phyloP scores from a whole-genome alignment of 2,113 vertebrate species.

The Myrmophylax atrothorax region DNA sequence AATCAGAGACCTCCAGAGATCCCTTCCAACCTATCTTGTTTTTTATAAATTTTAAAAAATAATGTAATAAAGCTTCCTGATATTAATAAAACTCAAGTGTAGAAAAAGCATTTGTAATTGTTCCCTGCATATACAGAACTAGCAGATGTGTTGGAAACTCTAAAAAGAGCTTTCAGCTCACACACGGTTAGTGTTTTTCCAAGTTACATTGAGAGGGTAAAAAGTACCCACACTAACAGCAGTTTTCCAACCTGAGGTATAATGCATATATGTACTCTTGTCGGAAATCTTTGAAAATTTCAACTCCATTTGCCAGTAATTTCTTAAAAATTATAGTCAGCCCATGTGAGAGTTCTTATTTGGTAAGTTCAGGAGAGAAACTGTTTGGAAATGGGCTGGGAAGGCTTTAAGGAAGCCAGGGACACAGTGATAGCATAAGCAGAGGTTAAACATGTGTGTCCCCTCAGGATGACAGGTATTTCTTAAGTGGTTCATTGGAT shows the following conservation, averaged over 20 bases:
- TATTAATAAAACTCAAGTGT: not conserved
- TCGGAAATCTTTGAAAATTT: not conserved
- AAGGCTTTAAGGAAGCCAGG: not conserved
- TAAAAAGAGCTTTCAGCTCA: not conserved
- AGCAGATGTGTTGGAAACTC: not conserved
- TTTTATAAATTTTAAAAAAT: not conserved
- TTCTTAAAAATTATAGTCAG: not conserved
- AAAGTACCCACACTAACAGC: not conserved
- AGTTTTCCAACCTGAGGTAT: not conserved
- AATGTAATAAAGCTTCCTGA: not conserved
- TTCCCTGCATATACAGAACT: not conserved
- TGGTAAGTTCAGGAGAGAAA: not conserved
- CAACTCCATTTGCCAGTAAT: not conserved
- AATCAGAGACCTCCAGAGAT: not conserved
- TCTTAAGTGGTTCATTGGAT: conserved; percentile 95
- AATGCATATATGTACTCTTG: not conserved
- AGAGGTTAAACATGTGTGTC: not conserved
- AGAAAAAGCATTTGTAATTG: not conserved
- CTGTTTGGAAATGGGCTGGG: not conserved
- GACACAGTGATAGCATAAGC: not conserved
- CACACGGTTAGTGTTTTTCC: not conserved
- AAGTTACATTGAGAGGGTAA: not conserved
- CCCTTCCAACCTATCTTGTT: not conserved
- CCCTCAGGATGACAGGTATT: conserved; percentile 94
- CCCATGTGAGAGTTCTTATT: not conserved